Evolutionary conservation across 2,113 vertebrate genomes (phyloP).

Genomic region (Addax nasomaculatus): DNA sequence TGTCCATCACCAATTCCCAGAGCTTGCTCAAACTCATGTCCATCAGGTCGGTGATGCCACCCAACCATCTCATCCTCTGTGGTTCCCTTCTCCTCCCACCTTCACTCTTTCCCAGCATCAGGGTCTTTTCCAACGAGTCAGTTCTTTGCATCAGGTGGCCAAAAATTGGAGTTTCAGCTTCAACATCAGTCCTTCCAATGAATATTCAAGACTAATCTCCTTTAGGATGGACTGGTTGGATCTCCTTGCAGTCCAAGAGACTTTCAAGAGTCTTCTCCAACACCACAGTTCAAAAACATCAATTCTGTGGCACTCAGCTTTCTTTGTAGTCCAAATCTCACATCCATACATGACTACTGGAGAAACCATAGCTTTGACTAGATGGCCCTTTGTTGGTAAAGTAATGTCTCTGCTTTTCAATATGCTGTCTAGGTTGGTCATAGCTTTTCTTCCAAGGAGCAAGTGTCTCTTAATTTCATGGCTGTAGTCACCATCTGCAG

Average conservation of each 20-base stretch:
- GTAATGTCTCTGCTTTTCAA: background rate
- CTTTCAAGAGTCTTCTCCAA: background rate
- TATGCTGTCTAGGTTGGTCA: background rate
- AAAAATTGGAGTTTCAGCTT: background rate
- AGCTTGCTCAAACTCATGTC: background rate
- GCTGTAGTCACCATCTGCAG: background rate
- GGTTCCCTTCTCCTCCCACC: fast-evolving
- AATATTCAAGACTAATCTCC: background rate
- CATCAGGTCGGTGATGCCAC: background rate
- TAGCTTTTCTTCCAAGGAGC: background rate
- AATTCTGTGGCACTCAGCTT: background rate
- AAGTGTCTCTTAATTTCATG: background rate
- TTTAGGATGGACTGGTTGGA: background rate
- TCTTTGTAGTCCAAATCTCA: background rate
- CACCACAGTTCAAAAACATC: background rate
- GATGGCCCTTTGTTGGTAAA: background rate
- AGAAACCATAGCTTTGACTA: background rate
- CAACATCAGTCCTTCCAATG: background rate
- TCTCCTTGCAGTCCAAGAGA: background rate
- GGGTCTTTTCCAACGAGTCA: background rate
- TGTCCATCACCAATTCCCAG: background rate
- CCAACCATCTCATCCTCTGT: background rate
- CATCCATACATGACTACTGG: background rate
- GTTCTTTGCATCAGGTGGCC: background rate
- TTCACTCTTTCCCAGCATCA: background rate